These are phyloP conservation scores for Silurus glanis DNA, from an alignment of 2,113 vertebrate species.

Conservation along the genomic window DNA sequence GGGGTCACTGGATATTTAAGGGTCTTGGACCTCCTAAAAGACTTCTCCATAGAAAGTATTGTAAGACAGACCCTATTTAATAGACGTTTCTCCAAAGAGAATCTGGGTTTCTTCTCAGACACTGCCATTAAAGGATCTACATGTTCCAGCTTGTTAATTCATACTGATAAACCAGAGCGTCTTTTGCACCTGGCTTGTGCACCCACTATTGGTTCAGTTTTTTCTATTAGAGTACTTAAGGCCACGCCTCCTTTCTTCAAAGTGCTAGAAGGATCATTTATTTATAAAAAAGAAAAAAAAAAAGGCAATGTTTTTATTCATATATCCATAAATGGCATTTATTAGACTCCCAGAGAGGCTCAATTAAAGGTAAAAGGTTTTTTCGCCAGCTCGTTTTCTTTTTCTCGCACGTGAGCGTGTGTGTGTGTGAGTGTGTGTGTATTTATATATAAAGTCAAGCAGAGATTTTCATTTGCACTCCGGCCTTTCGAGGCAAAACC, in stretches of 20 bases:
- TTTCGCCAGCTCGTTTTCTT: neutral
- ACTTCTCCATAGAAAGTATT: no score
- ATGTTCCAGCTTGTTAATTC: no score
- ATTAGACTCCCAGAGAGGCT: neutral
- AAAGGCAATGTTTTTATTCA: neutral
- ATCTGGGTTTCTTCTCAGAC: no score
- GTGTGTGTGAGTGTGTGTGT: neutral
- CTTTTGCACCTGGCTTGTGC: neutral
- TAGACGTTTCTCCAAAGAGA: no score
- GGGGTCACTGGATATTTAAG: no score
- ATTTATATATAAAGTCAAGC: conserved; percentile 37
- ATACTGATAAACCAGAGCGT: no score
- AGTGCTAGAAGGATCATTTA: neutral
- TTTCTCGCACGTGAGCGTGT: neutral
- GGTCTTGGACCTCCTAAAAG: no score
- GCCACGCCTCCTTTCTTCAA: conserved; percentile 6
- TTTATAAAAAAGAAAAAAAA: neutral
- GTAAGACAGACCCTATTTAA: no score
- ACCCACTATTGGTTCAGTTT: neutral
- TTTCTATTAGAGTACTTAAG: neutral
- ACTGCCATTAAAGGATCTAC: no score
- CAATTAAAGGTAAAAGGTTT: conserved; percentile 3
- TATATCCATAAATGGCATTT: neutral
- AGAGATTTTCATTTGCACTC: conserved; percentile 27
- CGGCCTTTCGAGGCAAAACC: conserved; percentile 59